Conservation (phyloP, 2,888 invertebrate genomes). For the Diplazon laetatorius region DNA sequence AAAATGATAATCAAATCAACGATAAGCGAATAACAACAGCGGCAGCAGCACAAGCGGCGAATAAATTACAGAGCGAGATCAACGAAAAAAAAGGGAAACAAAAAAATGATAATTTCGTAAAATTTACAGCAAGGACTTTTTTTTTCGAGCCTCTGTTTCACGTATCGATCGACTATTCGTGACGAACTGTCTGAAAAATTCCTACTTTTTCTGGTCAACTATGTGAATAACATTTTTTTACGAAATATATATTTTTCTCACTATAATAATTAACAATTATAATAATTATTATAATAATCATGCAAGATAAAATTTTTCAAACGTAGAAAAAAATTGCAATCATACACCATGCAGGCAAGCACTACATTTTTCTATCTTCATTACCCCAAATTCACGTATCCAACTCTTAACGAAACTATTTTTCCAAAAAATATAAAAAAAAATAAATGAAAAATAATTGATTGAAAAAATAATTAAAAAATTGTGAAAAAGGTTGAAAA, state of each 20-base stretch:
- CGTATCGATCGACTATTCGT: conserved; percentile 25
- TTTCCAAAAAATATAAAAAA: no score
- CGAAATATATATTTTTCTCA: no score
- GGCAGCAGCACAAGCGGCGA: conserved; percentile 69
- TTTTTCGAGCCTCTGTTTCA: conserved; percentile 27
- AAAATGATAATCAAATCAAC: conserved; percentile 75
- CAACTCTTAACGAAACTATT: conserved; percentile 22
- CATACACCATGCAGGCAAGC: conserved; percentile 61
- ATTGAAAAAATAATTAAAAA: conserved; percentile 34
- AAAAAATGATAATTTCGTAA: conserved; percentile 37
- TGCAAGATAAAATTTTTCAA: conserved; percentile 21
- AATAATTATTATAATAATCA: no score
- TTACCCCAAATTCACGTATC: conserved; percentile 22
- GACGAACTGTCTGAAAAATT: conserved; percentile 45
- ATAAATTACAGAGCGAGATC: conserved; percentile 67
- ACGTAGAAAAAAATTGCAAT: conserved; percentile 44
- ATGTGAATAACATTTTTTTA: no score
- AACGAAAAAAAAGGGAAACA: conserved; percentile 68
- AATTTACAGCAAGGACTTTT: no score
- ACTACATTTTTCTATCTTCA: conserved; percentile 36
- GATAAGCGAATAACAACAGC: conserved; percentile 47
- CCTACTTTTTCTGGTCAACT: conserved; percentile 28
- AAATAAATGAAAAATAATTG: no score
- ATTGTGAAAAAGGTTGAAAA: conserved; percentile 50
- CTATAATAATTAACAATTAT: no score